Evolutionary conservation across 2,888 invertebrate genomes (phyloP), one percentile per base, ranked within the genome.

Genomic region (Nemoura dubitans): DNA sequence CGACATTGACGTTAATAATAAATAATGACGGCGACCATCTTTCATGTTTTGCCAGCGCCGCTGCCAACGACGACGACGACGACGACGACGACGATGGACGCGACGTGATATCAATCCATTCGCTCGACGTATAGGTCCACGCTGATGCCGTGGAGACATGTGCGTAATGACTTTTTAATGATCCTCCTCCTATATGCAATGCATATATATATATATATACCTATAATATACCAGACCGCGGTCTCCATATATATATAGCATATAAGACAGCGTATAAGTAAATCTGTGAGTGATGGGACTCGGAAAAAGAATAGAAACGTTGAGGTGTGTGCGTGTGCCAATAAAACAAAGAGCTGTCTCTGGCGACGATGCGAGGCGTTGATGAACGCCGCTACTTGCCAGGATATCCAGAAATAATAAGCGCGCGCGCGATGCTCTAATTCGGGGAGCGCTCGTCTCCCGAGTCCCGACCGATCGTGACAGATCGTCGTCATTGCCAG

Each of bases 361-460:
- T 14, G 26, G 36, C 36, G 36, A 6, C 36, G 36, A 10, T 10
- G 36, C n/a, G n/a, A n/a, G 59, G 59, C 59, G 78, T 28, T 81
- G 81, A 81, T 81, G 81, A 81, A 81, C 30, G 30, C 30, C 16
- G 6, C 5, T 30, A 5, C 0, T n/a, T 81, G 81, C 81, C 81
- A 81, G 81, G 81, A 81, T 81, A 81, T 81, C 81, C 81, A 81
- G 29, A 81, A 81, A 81, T 81, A 81, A 78, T 26, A 28, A 28
- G 7, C 25, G 16, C 59, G 36, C 36, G 36, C 36, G 36, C 36
- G 36, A 36, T 14, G 59, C 5, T 78, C 78, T 78, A 78, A 78
- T 78, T 78, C 28, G 78, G 28, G 76, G n/a, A n/a, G n/a, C n/a
- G n/a, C n/a, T n/a, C n/a, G n/a, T n/a, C n/a, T n/a, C n/a, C n/a